Conservation (phyloP, 1,140 invertebrate species). For the Hylyphantes graminicola region DNA sequence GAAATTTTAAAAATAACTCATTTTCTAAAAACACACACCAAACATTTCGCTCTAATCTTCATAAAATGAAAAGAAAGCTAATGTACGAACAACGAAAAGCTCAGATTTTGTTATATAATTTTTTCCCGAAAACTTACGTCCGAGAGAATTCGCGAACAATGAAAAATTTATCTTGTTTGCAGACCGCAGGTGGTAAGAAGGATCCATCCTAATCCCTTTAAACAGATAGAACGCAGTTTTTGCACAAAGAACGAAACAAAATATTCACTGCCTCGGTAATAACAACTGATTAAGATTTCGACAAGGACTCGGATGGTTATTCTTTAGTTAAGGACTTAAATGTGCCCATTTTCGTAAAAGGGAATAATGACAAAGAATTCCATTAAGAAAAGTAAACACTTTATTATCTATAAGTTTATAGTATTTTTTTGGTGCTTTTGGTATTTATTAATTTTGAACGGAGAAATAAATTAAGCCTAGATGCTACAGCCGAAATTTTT, state of each 20-base stretch:
- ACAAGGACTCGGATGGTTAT: neutral
- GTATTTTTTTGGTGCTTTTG: neutral
- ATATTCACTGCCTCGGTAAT: neutral
- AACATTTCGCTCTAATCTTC: neutral
- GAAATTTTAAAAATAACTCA: no score
- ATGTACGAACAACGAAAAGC: neutral
- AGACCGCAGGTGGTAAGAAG: neutral
- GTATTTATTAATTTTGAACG: no score
- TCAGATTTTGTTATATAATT: neutral
- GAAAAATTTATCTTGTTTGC: slow-evolving; percentile 16
- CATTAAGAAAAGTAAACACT: slow-evolving; percentile 23
- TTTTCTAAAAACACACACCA: no score
- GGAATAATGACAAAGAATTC: neutral
- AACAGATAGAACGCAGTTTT: neutral
- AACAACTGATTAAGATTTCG: slow-evolving; percentile 18
- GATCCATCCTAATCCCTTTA: neutral
- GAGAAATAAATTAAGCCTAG: no score
- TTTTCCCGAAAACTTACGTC: neutral
- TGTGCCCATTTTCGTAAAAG: neutral
- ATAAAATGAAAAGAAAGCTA: slow-evolving; percentile 14
- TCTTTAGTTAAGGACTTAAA: slow-evolving; percentile 8
- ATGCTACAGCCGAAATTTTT: no score
- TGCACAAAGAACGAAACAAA: neutral
- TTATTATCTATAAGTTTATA: slow-evolving; percentile 2
- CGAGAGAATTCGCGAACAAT: neutral